phyloP scores from a whole-genome alignment of 2,797 vertebrate species.

The Echeneis naucrates region DNA sequence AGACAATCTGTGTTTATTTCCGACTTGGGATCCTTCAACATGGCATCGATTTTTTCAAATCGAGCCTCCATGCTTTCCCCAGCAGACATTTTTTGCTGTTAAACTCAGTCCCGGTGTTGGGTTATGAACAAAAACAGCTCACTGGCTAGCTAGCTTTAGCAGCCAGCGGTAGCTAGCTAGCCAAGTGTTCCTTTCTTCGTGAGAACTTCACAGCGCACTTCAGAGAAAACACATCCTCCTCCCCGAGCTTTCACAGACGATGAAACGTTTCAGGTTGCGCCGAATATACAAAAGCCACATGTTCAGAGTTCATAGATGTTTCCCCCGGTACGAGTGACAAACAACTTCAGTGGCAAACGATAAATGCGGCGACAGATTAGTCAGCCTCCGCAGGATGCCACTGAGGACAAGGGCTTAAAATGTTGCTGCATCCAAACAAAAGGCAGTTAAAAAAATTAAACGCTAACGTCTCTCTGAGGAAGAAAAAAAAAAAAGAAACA shows the following conservation, averaged over 20 bases:
- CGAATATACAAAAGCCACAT: slow-evolving; percentile 79
- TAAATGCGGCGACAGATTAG: slow-evolving; percentile 83
- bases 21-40: slow-evolving; percentile 96
- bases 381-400: slow-evolving; percentile 82
- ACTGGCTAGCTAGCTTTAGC: slow-evolving; percentile 79
- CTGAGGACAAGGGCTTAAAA: slow-evolving; percentile 78
- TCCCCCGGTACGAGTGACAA: slow-evolving; percentile 58
- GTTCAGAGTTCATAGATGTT: slow-evolving; percentile 56
- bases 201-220: slow-evolving; percentile 72
- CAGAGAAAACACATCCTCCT: slow-evolving; percentile 80
- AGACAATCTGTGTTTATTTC: slow-evolving; percentile 99
- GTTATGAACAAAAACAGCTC: slow-evolving; percentile 72
- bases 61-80: slow-evolving; percentile 93
- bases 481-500: slow-evolving; percentile 60
- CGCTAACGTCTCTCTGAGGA: slow-evolving; percentile 36
- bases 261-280: slow-evolving; percentile 63
- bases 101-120: slow-evolving; percentile 58
- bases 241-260: slow-evolving; percentile 63
- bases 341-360: slow-evolving; percentile 74
- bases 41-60: slow-evolving; percentile 97
- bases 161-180: slow-evolving; percentile 78
- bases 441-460: slow-evolving; percentile 68
- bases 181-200: slow-evolving; percentile 79
- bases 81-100: slow-evolving; percentile 89
- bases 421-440: slow-evolving; percentile 75